These are phyloP conservation scores for Caenorhabditis plicata DNA, from an alignment of 2,888 invertebrate species.

Conservation along the genomic window DNA sequence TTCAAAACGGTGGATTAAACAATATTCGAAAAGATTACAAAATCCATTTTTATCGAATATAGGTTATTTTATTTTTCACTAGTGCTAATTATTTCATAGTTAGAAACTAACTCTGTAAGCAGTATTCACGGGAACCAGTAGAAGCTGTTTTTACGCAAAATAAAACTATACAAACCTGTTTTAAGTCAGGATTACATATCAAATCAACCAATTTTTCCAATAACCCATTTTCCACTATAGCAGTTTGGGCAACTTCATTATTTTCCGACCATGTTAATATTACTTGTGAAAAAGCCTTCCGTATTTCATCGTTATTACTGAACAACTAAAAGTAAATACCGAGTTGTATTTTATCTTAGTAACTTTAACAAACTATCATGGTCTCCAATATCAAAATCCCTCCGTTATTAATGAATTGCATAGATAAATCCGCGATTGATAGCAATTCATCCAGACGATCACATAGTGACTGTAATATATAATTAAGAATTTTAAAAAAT, in stretches of 20 bases:
- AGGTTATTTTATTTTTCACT: no score
- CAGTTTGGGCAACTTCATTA: background rate
- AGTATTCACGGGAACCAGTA: no score
- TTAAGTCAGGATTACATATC: background rate
- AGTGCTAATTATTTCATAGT: no score
- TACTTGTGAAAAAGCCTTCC: slow-evolving; percentile 4
- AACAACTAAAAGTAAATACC: slow-evolving; percentile 4
- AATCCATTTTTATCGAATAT: no score
- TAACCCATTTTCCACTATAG: background rate
- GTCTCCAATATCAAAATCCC: slow-evolving; percentile 7
- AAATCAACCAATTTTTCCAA: background rate
- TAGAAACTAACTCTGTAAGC: no score
- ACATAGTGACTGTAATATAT: slow-evolving; percentile 8
- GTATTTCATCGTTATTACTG: slow-evolving; percentile 4
- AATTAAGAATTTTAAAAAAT: background rate
- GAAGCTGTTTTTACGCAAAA: no score
- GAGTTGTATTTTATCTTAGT: background rate
- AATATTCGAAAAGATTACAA: no score
- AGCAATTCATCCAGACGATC: slow-evolving; percentile 14
- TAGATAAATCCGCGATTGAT: slow-evolving; percentile 5
- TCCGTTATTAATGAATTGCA: slow-evolving; percentile 1
- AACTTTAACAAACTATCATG: slow-evolving; percentile 8
- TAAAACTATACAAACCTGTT: background rate
- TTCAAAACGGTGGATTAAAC: no score
- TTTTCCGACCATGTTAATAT: slow-evolving; percentile 16